Evolutionary conservation across 35 echinoderm and acorn worm species (phyloP).

Genomic region (Acanthaster planci): DNA sequence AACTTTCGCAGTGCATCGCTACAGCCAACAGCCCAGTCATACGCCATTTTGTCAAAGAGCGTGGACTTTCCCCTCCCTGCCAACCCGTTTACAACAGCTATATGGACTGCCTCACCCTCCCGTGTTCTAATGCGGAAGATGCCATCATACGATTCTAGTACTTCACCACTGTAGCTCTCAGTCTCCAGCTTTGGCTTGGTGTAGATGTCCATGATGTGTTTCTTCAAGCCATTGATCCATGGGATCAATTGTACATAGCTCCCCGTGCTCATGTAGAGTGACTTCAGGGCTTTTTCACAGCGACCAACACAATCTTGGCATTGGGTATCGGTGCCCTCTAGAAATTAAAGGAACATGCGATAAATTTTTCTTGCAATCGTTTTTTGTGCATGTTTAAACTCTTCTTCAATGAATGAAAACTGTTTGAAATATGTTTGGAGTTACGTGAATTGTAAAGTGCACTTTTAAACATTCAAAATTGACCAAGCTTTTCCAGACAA

Average conservation of each 20-base stretch:
- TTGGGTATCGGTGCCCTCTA: background rate
- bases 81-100: background rate
- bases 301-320: background rate
- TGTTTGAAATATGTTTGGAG: too few species aligned
- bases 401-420: too few species aligned
- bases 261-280: background rate
- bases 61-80: slow-evolving; percentile 11
- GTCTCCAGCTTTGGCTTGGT: background rate
- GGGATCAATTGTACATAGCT: slow-evolving; percentile 9
- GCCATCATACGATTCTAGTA: slow-evolving; percentile 9
- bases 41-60: slow-evolving; percentile 3
- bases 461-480: too few species aligned
- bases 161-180: background rate
- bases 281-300: background rate
- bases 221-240: background rate
- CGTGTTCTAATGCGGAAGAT: background rate
- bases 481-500: too few species aligned
- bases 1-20: background rate
- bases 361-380: too few species aligned
- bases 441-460: too few species aligned
- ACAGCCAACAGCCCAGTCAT: background rate
- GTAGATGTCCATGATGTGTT: slow-evolving; percentile 14
- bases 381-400: too few species aligned
- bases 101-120: background rate
- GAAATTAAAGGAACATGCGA: background rate